Evolutionary conservation across 2,888 invertebrate species (phyloP), one percentile per base, ranked within the genome.

Genomic region (Sesia apiformis): DNA sequence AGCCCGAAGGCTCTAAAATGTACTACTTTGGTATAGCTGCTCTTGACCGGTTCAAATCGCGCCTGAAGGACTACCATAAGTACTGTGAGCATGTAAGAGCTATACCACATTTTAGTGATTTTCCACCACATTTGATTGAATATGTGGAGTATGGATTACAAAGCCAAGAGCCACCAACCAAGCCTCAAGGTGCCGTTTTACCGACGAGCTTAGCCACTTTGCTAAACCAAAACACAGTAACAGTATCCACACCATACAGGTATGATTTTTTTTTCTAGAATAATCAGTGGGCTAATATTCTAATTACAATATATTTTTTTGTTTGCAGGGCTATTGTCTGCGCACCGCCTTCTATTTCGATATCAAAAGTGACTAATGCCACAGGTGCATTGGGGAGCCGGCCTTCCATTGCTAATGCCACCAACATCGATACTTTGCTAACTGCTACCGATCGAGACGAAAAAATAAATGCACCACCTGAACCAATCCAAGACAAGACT

Each of bases 21-120:
- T 99, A 97, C 81, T 96, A 94, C 74, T 99, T 99, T 78, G 99
- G 99, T 40, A 94, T 98, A 60, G 97, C 98, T 0, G 99, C 99
- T 0, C 84, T 99, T 53, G 98, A 98, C 80, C 91, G 97, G 53
- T 99, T 99, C 81, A 98, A 98, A 79, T 93, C 93, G 3, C 94
- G 97, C 52, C 90, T 99, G 55, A 97, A 98, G 78, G 97, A 98
- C 61, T 99, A 98, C 78, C 97, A 98, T 63, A 98, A 98, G 67
- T 99, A 99, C 78, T 99, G 99, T 78, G 97, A 98, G 76, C 98
- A 98, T 74, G 95, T 99, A 41, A 87, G 94, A 58, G 93, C 95
- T 42, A 97, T 98, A 68, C 95, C 96, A 40, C 98, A 98, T 89
- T 99, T 98, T 77, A 92, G 85, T 58, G 97, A 98, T 65, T 98